Base-by-base conservation (phyloP, 2,113 vertebrate genomes). In the Colius striatus region DNA sequence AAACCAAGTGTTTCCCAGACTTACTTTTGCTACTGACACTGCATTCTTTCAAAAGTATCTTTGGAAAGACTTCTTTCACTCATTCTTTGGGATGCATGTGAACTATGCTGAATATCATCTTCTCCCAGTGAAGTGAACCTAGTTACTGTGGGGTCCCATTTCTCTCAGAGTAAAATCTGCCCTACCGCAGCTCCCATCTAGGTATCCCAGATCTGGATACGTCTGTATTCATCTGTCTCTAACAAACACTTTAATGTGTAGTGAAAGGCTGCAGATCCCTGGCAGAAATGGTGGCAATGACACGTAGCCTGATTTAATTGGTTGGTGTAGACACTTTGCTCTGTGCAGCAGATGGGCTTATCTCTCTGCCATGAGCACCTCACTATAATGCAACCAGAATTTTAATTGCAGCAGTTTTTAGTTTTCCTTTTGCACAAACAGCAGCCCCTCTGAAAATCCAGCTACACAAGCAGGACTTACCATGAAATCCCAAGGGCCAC, bases 221-320 rank as follows among this genome's bases (percentile, higher is more conserved):
- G 0, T 25, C 15, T 85, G 48, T 65, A 1, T 10, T 76, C 30
- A 15, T 20, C 21, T 43, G 13, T 22, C 9, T 82, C 8, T 26
- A 67, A 8, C 5, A 47, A 57, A 50, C 10, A 23, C 16, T 63
- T 54, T n/a, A 1, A 2, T 1, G 1, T 11, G 7, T 29, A 5
- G 57, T 17, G 63, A 48, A 71, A 36, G n/a, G 3, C 4, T n/a
- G 6, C 48, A 67, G 8, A 6, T 80, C 9, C 13, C 22, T 21
- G 9, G 11, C 30, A 61, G 51, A 58, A 58, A 34, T 3, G 2
- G 11, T 55, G 34, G 25, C 57, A 43, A 25, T 8, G 20, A 16
- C 50, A 47, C 1, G 2, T 5, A 67, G 57, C 27, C 32, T 13
- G 19, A 23, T 30, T 47, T 45, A 14, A 19, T 38, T 54, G 83